Evolutionary conservation across 92 coral and sea anemone genomes (phyloP).

Genomic region (Phenganax stokvisi): DNA sequence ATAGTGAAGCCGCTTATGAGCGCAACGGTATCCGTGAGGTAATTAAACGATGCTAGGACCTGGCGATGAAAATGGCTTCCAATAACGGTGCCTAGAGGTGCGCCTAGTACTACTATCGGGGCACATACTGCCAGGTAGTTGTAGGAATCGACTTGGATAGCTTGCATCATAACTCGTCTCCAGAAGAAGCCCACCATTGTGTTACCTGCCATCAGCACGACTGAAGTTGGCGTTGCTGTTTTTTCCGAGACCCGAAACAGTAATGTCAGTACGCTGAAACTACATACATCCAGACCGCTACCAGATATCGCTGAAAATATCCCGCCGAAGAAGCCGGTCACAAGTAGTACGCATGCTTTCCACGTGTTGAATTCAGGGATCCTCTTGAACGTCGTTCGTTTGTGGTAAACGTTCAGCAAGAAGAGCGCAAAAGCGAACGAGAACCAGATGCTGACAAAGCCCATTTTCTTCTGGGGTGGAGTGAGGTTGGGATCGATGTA

Average conservation of each 20-base stretch:
- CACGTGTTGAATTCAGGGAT: constrained; percentile 72
- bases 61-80: constrained; percentile 76
- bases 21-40: constrained; percentile 63
- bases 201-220: constrained; percentile 58
- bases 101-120: constrained; percentile 75
- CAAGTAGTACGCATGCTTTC: constrained; percentile 56
- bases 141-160: constrained; percentile 53
- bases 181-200: constrained; percentile 55
- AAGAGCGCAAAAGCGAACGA: constrained; percentile 79
- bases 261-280: constrained; percentile 81
- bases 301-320: constrained; percentile 75
- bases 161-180: constrained; percentile 65
- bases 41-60: constrained; percentile 59
- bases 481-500: constrained; percentile 74
- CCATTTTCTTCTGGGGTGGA: constrained; percentile 83
- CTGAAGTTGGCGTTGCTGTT: constrained; percentile 62
- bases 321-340: constrained; percentile 65
- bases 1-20: constrained; percentile 52
- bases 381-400: constrained; percentile 57
- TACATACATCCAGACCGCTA: constrained; percentile 80
- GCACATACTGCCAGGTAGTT: constrained; percentile 69
- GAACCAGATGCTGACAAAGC: constrained; percentile 83
- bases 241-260: constrained; percentile 69
- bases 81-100: constrained; percentile 67
- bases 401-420: constrained; percentile 71